A percentile compares a stretch with the other conserved stretches of the same genome.
Evolutionary conservation across 2,797 vertebrate species (phyloP).

Genomic region (Hyperoplus immaculatus): DNA sequence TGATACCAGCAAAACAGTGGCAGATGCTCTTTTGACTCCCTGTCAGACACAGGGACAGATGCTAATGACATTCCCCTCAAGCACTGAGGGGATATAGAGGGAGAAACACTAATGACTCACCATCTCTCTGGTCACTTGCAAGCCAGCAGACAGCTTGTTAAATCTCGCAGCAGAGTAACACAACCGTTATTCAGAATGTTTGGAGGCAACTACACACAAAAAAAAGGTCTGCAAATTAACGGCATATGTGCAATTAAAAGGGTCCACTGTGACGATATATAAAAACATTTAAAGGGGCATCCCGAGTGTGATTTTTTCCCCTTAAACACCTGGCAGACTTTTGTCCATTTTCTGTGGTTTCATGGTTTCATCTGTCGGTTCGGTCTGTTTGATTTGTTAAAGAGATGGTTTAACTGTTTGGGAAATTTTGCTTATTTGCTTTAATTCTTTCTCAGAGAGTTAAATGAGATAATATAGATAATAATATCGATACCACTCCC

Average conservation of each 20-base stretch:
- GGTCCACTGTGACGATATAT: constrained; percentile 1
- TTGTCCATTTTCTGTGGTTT: background rate
- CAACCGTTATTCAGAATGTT: constrained; percentile 49
- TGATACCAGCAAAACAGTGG: constrained; percentile 59
- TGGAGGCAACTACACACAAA: constrained; percentile 33
- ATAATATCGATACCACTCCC: background rate
- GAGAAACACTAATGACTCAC: constrained; percentile 66
- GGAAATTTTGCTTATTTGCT: background rate
- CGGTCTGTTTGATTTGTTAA: background rate
- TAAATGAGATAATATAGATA: background rate
- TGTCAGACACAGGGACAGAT: constrained; percentile 61
- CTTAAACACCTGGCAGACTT: background rate
- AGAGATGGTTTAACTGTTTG: background rate
- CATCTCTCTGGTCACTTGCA: constrained; percentile 62
- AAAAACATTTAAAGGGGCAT: background rate
- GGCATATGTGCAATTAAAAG: constrained; percentile 44
- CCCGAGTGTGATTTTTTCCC: background rate
- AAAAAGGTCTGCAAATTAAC: constrained; percentile 53
- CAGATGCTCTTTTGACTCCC: constrained; percentile 72
- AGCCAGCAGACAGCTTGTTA: constrained; percentile 65
- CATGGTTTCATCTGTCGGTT: background rate
- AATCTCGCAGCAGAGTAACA: constrained; percentile 63
- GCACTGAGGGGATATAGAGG: constrained; percentile 56
- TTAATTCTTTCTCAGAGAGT: background rate
- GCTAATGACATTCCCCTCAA: constrained; percentile 70